Conservation (phyloP, 1,140 invertebrate species). For the Macrobrachium rosenbergii region DNA sequence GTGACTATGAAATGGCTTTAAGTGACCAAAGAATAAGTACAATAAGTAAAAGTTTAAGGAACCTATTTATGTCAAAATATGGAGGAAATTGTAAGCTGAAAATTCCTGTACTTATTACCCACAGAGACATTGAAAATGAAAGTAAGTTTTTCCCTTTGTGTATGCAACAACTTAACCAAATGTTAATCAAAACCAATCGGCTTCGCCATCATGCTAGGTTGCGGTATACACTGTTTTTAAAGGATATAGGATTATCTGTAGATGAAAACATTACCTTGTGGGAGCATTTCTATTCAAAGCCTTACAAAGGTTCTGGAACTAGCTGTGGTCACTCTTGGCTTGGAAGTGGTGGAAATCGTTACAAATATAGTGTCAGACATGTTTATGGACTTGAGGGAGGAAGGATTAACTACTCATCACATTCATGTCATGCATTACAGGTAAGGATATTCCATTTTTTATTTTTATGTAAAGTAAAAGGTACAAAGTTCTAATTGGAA, state of each 20-base stretch:
- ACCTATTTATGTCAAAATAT: slow-evolving; percentile 20
- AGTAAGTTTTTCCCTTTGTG: slow-evolving; percentile 51
- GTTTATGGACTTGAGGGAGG: slow-evolving; percentile 81
- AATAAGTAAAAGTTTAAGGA: slow-evolving; percentile 20
- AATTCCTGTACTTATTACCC: background rate
- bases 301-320: slow-evolving; percentile 70
- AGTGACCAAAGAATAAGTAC: slow-evolving; percentile 3
- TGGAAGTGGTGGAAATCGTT: slow-evolving; percentile 76
- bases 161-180: slow-evolving; percentile 49
- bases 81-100: background rate
- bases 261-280: slow-evolving; percentile 78
- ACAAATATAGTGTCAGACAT: slow-evolving; percentile 79
- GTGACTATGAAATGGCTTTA: background rate
- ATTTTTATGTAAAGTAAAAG: too few species aligned
- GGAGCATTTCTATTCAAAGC: slow-evolving; percentile 77
- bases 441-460: background rate
- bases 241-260: slow-evolving; percentile 79
- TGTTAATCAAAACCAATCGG: slow-evolving; percentile 73
- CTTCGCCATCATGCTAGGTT: slow-evolving; percentile 81
- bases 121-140: slow-evolving; percentile 31
- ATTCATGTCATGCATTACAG: slow-evolving; percentile 74
- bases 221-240: slow-evolving; percentile 79
- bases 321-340: slow-evolving; percentile 78
- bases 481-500: too few species aligned
- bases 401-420: slow-evolving; percentile 75